Base-by-base conservation (phyloP, 2,797 vertebrate species). In the Melanotaenia pygmaea region DNA sequence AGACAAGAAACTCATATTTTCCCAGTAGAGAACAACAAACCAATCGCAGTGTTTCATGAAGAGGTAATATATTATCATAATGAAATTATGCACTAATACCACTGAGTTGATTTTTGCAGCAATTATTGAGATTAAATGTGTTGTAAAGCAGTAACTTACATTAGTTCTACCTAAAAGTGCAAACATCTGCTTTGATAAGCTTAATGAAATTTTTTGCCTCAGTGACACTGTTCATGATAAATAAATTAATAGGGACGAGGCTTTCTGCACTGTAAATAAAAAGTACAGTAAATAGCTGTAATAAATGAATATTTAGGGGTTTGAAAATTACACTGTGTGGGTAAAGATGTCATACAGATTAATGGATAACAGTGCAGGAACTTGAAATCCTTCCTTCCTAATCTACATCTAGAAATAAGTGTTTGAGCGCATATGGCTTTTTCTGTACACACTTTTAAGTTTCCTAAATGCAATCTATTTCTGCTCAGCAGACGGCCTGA, bases 401-500 rank as follows among this genome's bases (percentile, higher is more conserved):
- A 68, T 72, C 74, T 73, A 66, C 67, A 71, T 67, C 1, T 20
- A 54, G 70, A 62, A 81, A 67, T 61, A 67, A 57, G 47, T 53
- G 59, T 75, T 65, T 78, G 64, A 28, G 54, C 79, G 74, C 1
- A 4, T 3, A 32, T 37, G 40, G 75, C 32, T 77, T 80, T 75
- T 54, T 47, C 67, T 59, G 16, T 67, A 54, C 20, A 47, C 76
- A 67, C 74, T 72, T 84, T 72, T 57, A 72, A 77, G 47, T 82
- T 88, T 86, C 75, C 80, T 84, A 81, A 89, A 83, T 83, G 73
- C 40, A 38, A n/a, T 83, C 79, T 86, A 88, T 89, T 90, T 89
- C 68, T 82, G 74, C 75, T 59, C 81, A 63, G 76, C 79, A 86
- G 85, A 89, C 82, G 3, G 75, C n/a, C 75, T 76, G 78, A 87